phyloP scores from a whole-genome alignment of 2,113 vertebrate genomes.

The Opisthocomus hoazin region DNA sequence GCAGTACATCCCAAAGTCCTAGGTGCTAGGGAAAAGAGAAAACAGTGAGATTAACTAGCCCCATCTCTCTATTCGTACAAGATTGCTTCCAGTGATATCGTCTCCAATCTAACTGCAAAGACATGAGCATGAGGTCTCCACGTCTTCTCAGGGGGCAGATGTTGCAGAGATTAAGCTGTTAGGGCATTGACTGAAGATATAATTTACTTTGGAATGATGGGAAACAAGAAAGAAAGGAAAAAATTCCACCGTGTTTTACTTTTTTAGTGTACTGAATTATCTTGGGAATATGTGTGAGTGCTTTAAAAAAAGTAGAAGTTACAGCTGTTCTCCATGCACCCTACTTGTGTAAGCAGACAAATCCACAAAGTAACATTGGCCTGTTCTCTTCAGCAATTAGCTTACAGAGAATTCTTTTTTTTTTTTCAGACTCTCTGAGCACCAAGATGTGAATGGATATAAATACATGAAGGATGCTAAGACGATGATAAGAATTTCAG shows the following conservation, averaged over 20 bases:
- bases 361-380: background rate
- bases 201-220: background rate
- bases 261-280: background rate
- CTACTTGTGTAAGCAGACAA: background rate
- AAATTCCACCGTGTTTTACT: fast-evolving
- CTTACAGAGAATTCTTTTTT: fast-evolving
- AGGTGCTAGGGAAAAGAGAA: background rate
- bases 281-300: background rate
- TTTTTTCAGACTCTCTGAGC: background rate
- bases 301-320: background rate
- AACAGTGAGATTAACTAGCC: fast-evolving
- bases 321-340: background rate
- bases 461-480: background rate
- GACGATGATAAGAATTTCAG: background rate
- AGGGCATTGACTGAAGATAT: fast-evolving
- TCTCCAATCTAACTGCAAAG: background rate
- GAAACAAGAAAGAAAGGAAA: background rate
- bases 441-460: background rate
- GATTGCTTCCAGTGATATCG: background rate
- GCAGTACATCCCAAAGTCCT: background rate
- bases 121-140: background rate
- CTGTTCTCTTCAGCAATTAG: background rate
- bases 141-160: background rate
- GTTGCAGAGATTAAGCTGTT: background rate
- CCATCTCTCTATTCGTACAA: background rate